These are phyloP conservation scores for Drosophila littoralis DNA, from an alignment of 1,140 invertebrate genomes.

Conservation along the genomic window DNA sequence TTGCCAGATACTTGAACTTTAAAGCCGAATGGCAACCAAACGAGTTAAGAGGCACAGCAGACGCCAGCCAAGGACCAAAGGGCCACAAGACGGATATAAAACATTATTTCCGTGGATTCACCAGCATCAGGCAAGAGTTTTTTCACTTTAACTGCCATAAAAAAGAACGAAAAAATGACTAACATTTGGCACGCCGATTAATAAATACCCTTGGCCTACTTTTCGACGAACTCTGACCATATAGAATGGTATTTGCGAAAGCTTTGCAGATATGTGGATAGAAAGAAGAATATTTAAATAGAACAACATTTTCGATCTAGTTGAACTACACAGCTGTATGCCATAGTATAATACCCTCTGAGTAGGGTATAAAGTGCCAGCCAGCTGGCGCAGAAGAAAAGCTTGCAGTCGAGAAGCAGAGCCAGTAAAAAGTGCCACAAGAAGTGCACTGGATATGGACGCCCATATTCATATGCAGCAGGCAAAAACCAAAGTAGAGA, in stretches of 20 bases:
- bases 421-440: conserved; percentile 18
- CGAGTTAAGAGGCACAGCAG: conserved; percentile 3
- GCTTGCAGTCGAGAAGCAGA: conserved; percentile 3
- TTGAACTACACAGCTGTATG: too few relatives aligned
- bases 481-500: not conserved
- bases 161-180: not conserved
- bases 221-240: too few relatives aligned
- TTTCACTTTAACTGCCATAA: conserved; percentile 8
- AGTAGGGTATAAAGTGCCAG: conserved; percentile 14
- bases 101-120: conserved; percentile 16
- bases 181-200: too few relatives aligned
- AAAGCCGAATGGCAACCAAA: conserved; percentile 28
- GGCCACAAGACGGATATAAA: conserved; percentile 30
- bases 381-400: conserved; percentile 15
- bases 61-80: not conserved
- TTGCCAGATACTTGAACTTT: conserved; percentile 37
- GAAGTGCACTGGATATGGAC: conserved; percentile 26
- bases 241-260: too few relatives aligned
- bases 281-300: too few relatives aligned
- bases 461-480: conserved; percentile 48
- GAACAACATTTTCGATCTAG: too few relatives aligned
- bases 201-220: not conserved
- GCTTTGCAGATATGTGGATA: too few relatives aligned
- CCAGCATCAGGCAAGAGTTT: not conserved
- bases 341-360: too few relatives aligned